A percentile compares a stretch with the other conserved stretches of the same genome.
phyloP scores from a whole-genome alignment of 92 coral and sea anemone species.

The Nematostella vectensis region DNA sequence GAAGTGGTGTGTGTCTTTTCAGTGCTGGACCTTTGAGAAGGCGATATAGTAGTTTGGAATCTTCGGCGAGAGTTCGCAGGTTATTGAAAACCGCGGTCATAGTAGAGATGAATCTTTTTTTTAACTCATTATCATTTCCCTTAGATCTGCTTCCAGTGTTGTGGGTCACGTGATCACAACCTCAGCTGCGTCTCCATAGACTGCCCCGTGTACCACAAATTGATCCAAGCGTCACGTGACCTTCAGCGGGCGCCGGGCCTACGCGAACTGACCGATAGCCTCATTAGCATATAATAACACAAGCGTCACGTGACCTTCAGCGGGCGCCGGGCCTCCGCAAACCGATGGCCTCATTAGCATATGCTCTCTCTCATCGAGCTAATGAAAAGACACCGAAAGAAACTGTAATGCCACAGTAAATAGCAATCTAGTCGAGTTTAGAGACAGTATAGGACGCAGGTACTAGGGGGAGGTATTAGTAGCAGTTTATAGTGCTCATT shows the following conservation, averaged over 20 bases:
- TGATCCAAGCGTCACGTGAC: constrained; percentile 67
- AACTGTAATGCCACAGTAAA: background rate
- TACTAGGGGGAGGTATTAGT: no score
- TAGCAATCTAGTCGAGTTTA: no score
- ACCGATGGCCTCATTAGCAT: constrained; percentile 38
- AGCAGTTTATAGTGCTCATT: no score
- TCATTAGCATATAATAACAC: constrained; percentile 63
- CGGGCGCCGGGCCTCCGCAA: constrained; percentile 43
- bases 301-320: constrained; percentile 60
- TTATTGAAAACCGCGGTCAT: no score
- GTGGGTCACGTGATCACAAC: constrained; percentile 75
- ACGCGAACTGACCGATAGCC: constrained; percentile 36
- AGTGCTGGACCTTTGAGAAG: no score
- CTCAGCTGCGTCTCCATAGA: constrained; percentile 82
- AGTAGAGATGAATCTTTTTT: no score
- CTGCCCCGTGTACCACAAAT: constrained; percentile 89
- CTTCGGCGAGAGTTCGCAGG: no score
- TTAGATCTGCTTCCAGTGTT: constrained; percentile 90
- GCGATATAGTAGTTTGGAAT: no score
- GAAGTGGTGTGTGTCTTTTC: no score
- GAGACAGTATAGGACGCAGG: no score
- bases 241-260: constrained; percentile 43
- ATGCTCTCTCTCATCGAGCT: no score
- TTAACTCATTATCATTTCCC: no score
- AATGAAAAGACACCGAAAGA: constrained; percentile 3